A percentile compares a stretch with the other conserved stretches of the same genome.
Conservation (phyloP, 2,888 invertebrate genomes). For the Heterodera filipjevi region DNA sequence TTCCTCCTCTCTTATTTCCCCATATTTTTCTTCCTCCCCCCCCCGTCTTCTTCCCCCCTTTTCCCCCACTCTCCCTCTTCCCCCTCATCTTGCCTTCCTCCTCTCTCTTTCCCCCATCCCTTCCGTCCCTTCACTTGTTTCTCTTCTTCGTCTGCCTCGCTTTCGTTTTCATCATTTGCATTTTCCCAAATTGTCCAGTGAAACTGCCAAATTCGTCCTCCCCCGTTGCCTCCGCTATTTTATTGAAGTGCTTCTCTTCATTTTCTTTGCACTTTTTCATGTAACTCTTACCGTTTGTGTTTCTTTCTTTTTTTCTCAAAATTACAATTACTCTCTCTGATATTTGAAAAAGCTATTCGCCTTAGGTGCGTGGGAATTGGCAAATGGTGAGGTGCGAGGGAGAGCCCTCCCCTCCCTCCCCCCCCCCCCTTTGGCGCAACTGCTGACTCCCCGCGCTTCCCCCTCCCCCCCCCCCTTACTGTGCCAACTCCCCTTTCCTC, state of each 20-base stretch:
- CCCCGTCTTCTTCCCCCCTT: too few relatives aligned
- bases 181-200: slow-evolving; percentile 20
- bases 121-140: background rate
- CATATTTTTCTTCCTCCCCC: too few relatives aligned
- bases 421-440: background rate
- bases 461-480: background rate
- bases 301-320: slow-evolving; percentile 16
- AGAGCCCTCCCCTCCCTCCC: background rate
- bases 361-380: background rate
- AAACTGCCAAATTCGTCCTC: background rate
- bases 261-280: background rate
- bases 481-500: background rate
- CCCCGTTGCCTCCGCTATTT: background rate
- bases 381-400: background rate
- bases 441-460: background rate
- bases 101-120: background rate
- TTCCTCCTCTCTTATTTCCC: too few relatives aligned
- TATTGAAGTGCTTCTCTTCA: background rate
- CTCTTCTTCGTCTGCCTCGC: background rate
- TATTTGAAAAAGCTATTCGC: slow-evolving; percentile 7
- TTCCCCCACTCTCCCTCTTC: too few relatives aligned
- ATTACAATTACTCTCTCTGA: slow-evolving; percentile 3
- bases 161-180: background rate
- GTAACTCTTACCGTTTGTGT: background rate
- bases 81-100: background rate